phyloP scores from a whole-genome alignment of 2,113 vertebrate genomes.

The Mormyrus lacerda region DNA sequence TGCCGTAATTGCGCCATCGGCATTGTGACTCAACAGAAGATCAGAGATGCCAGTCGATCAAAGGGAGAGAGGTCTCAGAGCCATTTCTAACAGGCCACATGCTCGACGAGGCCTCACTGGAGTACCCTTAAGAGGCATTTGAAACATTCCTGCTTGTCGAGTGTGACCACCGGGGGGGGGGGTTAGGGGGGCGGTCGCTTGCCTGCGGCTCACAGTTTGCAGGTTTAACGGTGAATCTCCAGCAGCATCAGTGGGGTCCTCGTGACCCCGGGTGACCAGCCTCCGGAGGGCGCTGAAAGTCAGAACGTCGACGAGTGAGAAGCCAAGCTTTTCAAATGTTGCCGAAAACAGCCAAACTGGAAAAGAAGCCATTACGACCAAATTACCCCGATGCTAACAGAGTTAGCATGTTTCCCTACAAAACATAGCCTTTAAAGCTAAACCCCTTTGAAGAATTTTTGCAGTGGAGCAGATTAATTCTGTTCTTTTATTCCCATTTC shows the following conservation, averaged over 20 bases:
- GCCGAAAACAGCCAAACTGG: not conserved
- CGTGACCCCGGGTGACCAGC: slow-evolving; percentile 57
- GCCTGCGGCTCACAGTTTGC: not conserved
- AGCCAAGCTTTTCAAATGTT: not conserved
- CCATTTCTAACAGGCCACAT: not conserved
- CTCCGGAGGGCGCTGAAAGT: slow-evolving; percentile 83
- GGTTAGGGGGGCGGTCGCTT: no score
- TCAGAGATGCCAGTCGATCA: not conserved
- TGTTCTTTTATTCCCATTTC: not conserved
- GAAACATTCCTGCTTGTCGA: not conserved
- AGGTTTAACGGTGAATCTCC: not conserved
- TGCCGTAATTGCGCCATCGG: not conserved
- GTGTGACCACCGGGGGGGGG: not conserved
- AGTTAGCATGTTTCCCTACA: not conserved
- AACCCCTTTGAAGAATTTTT: not conserved
- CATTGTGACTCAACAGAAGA: not conserved
- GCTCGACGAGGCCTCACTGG: not conserved
- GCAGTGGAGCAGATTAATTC: not conserved
- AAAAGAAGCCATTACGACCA: not conserved
- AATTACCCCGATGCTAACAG: not conserved
- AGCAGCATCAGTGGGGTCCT: not conserved
- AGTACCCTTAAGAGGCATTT: not conserved
- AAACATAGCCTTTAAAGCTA: not conserved
- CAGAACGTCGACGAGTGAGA: not conserved
- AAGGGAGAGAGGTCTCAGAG: not conserved